Percentiles rank a stretch among this genome's conserved stretches.
Evolutionary conservation across 2,797 vertebrate species (phyloP).

Genomic region (Pseudomugil gertrudae): DNA sequence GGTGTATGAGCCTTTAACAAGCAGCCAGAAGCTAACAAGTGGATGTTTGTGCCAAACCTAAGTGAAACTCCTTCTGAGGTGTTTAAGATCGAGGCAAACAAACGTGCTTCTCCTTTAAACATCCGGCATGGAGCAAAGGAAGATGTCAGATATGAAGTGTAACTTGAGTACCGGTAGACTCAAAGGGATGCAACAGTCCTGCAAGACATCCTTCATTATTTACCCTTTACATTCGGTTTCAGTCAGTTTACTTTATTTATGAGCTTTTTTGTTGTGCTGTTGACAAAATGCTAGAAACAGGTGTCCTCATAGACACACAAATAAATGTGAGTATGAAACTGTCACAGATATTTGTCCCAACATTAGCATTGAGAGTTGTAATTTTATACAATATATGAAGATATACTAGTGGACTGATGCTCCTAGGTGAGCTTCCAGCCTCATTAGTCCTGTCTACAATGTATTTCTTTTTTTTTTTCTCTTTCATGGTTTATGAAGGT

Average conservation of each 20-base stretch:
- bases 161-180: conserved; percentile 1
- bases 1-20: too few relatives aligned
- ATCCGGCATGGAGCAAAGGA: background rate
- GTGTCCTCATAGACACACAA: too few relatives aligned
- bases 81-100: background rate
- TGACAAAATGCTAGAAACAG: too few relatives aligned
- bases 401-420: background rate
- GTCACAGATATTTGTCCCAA: too few relatives aligned
- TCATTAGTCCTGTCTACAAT: background rate
- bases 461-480: background rate
- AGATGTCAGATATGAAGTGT: background rate
- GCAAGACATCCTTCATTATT: background rate
- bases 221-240: background rate
- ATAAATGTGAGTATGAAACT: too few relatives aligned
- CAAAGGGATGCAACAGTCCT: background rate
- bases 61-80: background rate
- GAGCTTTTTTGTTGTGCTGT: too few relatives aligned
- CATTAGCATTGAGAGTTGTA: too few relatives aligned
- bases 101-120: background rate
- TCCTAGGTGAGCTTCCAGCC: background rate
- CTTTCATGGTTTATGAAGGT: too few relatives aligned
- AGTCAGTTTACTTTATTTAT: background rate
- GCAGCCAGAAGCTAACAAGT: background rate
- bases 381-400: background rate
- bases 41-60: background rate